Evolutionary conservation across 1,140 invertebrate species (phyloP).

Genomic region (Kradibia gibbosae): DNA sequence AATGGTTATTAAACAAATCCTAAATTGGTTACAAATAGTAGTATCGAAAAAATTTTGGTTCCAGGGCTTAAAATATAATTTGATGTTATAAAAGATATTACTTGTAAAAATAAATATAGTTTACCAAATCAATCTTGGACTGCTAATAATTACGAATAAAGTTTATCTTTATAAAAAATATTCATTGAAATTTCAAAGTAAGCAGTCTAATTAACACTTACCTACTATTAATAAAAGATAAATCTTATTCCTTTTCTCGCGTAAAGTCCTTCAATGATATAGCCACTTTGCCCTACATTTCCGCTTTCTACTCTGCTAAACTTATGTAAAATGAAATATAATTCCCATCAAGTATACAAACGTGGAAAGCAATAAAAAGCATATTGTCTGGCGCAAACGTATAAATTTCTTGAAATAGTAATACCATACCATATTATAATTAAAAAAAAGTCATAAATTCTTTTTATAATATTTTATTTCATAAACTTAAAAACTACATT

Average conservation of each 20-base stretch:
- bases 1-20: not conserved
- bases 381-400: not conserved
- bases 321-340: constrained; percentile 2
- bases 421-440: not conserved
- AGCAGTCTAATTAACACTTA: not conserved
- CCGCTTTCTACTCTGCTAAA: not conserved
- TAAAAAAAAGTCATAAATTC: not conserved
- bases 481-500: not conserved
- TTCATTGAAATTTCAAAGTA: not conserved
- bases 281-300: constrained; percentile 4
- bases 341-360: constrained; percentile 23
- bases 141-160: not conserved
- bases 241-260: not conserved
- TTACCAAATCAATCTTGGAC: not conserved
- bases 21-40: not conserved
- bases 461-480: not conserved
- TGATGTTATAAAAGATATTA: not conserved
- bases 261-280: not conserved
- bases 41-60: not conserved
- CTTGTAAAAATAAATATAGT: not conserved
- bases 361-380: constrained; percentile 8
- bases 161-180: not conserved
- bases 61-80: not conserved
- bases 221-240: not conserved
- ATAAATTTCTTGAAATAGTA: too few species aligned